Evolutionary conservation across 1,140 invertebrate genomes (phyloP), one percentile per base, ranked within the genome.

Genomic region (Dendroctonus ponderosae): DNA sequence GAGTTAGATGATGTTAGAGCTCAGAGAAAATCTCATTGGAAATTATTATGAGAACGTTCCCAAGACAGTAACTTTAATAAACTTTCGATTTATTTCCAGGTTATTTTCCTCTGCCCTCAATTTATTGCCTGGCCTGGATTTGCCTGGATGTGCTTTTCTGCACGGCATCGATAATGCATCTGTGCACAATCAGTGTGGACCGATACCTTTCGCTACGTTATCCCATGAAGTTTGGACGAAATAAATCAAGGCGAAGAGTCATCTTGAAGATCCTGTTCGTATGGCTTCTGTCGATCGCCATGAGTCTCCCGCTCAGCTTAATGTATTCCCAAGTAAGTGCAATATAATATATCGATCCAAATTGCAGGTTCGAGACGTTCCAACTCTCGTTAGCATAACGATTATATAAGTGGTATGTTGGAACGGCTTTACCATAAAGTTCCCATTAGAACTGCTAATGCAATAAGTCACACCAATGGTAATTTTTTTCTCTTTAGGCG

Each of bases 161-260:
- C 77, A 98, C 95, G 0, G 94, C 94, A 0, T 96, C 93, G 58
- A 96, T 97, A 75, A 92, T 97, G 87, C 95, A 98, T 80, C 83
- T 98, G 26, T 96, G 94, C 79, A 97, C 94, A 58, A 97, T 98
- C 77, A 93, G 91, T 71, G 91, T 97, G 70, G 95, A 97, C 81
- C 87, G 94, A 71, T 93, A 91, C 78, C 83, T 94, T 6, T 92
- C 90, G 12, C 83, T 95, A 14, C 84, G 91, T 7, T 93, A 92
- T 76, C 92, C 92, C 0, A 93, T 94, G 89, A 87, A 89, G 74
- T 95, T 94, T 73, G 93, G 93, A 9, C 84, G 93, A 50, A 93
- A 95, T 78, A 96, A 95, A 75, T 94, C 93, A 3, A 86, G 90
- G 48, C 83, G 87, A 59, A 82, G 93, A 67, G 92, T 96, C n/a